Evolutionary conservation across 1,140 invertebrate species (phyloP), one percentile per base, ranked within the genome.

Genomic region (Scylla paramamosain): DNA sequence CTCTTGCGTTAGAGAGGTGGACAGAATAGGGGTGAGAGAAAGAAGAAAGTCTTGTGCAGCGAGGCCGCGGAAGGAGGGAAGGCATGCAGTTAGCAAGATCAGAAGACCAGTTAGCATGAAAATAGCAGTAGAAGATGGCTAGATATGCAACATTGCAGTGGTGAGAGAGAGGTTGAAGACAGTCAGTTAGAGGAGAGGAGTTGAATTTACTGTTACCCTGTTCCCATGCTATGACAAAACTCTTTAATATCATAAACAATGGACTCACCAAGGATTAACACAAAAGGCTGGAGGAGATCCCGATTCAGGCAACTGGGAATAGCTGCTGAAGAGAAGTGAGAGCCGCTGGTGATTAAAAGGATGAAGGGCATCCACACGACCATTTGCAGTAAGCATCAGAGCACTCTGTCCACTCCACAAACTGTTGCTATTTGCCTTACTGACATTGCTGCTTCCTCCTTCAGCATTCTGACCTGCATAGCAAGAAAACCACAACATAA

Each of bases 281-380:
- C 99, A 99, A 96, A 99, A 99, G 86, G 98, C 98, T 0, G 99
- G 98, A 46, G 93, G 87, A 45, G 99, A 98, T 29, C 97, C 97
- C 20, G 99, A 98, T 31, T 98, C 97, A 0, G 98, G 98, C 84
- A 98, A 98, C 95, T 98, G 98, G 93, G 98, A 98, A 96, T 98
- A 99, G 97, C 98, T 99, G 96, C 99, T 99, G 96, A 99, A 99
- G 46, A 99, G 97, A 46, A 99, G 98, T 8, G 98, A 98, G 12
- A 99, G 97, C 77, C 98, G 97, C 97, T 99, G 99, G 97, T 99
- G 99, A 97, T 98, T 98, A 87, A 97, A 97, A 0, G 98, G 98
- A 96, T 99, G 98, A 0, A 99, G 97, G 32, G 98, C 98, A 97
- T 99, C 99, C 12, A 97, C 96, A 96, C 97, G 93, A 67, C 96